phyloP scores from a whole-genome alignment of 2,797 vertebrate genomes.

The Micropoecilia bifurca region DNA sequence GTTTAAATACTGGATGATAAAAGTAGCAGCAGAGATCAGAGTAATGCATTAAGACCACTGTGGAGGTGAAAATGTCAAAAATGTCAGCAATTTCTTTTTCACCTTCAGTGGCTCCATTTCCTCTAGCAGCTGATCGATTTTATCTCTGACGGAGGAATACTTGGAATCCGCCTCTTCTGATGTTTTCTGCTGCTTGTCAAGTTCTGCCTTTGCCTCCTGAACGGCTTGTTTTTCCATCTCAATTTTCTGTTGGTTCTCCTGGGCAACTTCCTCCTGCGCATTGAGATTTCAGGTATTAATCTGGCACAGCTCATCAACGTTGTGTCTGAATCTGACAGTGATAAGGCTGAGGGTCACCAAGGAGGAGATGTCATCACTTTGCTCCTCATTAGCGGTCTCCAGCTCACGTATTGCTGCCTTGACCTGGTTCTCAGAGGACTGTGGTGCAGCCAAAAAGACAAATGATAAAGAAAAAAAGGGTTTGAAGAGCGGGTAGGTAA shows the following conservation, averaged over 20 bases:
- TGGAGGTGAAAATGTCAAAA: background rate
- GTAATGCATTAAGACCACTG: too few relatives aligned
- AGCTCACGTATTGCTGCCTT: conserved; percentile 55
- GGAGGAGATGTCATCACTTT: conserved; percentile 51
- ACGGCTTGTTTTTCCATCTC: conserved; percentile 38
- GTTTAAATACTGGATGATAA: background rate
- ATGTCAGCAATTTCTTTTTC: background rate
- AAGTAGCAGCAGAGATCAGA: background rate
- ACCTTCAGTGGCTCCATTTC: conserved; percentile 57
- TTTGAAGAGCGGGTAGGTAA: background rate
- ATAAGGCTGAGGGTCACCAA: conserved; percentile 38
- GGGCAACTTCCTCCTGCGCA: conserved; percentile 50
- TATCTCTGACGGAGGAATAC: conserved; percentile 39
- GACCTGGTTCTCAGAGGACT: conserved; percentile 52
- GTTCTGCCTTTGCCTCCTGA: conserved; percentile 38
- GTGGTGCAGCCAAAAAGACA: conserved; percentile 1
- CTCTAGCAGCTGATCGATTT: conserved; percentile 49
- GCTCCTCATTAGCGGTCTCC: conserved; percentile 47
- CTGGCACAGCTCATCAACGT: background rate
- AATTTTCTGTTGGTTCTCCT: conserved; percentile 51
- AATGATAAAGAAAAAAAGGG: background rate
- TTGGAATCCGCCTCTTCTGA: conserved; percentile 28
- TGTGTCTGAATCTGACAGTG: background rate
- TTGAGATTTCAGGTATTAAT: background rate
- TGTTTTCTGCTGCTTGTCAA: conserved; percentile 21